Percentiles rank a stretch among this genome's conserved stretches.
phyloP scores from a whole-genome alignment of 2,888 invertebrate species.

The Glyphotaelius pellucidus region DNA sequence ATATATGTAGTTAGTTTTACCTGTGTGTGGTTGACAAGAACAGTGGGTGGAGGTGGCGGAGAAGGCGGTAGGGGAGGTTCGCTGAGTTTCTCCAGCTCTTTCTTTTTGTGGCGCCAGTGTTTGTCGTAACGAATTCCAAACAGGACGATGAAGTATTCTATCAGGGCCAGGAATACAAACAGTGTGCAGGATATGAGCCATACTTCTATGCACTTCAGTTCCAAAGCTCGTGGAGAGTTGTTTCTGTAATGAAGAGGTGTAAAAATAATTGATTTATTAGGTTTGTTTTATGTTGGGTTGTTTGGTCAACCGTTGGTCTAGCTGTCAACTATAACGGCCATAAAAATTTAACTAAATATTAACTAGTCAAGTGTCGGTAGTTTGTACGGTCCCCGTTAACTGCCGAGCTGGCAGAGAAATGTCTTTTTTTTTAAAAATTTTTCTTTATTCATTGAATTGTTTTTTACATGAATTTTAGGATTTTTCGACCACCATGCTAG shows the following conservation, averaged over 20 bases:
- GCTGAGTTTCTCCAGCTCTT: conserved; percentile 70
- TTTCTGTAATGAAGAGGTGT: conserved; percentile 72
- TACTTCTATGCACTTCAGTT: conserved; percentile 81
- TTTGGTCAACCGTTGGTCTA: not conserved
- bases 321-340: not conserved
- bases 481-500: too few relatives aligned
- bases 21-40: conserved; percentile 74
- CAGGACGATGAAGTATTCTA: conserved; percentile 81
- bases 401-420: too few relatives aligned
- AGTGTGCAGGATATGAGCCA: conserved; percentile 82
- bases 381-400: too few relatives aligned
- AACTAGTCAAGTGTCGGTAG: not conserved
- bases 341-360: not conserved
- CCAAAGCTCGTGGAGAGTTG: conserved; percentile 81
- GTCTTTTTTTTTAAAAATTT: too few relatives aligned
- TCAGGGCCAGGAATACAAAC: conserved; percentile 80
- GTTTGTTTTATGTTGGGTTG: not conserved
- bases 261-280: not conserved
- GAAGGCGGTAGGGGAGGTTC: conserved; percentile 74
- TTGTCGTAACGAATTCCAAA: conserved; percentile 82
- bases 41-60: conserved; percentile 69
- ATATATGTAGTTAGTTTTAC: conserved; percentile 67
- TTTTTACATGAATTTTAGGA: too few relatives aligned
- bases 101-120: conserved; percentile 75
- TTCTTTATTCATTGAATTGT: too few relatives aligned